These are phyloP conservation scores for Coreoperca whiteheadi DNA, from an alignment of 2,113 vertebrate genomes.

Conservation along the genomic window DNA sequence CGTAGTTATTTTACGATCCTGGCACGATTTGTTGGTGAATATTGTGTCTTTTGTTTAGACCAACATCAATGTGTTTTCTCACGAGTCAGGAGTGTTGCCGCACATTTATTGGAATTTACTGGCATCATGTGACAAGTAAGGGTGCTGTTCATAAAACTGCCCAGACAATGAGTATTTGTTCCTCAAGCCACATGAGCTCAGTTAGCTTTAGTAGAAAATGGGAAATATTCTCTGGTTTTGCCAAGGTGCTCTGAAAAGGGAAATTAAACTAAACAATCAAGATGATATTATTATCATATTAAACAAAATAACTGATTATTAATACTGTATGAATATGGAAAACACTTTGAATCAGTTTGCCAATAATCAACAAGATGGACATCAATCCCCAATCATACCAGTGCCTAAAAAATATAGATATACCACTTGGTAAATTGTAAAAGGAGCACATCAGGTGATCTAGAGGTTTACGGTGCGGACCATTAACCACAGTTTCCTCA, in stretches of 20 bases:
- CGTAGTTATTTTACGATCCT: background rate
- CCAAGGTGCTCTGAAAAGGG: background rate
- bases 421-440: background rate
- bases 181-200: background rate
- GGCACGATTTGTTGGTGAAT: background rate
- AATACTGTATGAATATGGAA: too few species aligned
- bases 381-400: background rate
- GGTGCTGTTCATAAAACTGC: background rate
- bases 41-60: background rate
- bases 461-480: background rate
- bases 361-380: background rate
- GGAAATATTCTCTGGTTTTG: background rate
- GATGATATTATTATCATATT: background rate
- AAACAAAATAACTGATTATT: background rate
- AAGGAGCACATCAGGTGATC: background rate
- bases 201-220: background rate
- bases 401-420: background rate
- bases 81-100: background rate
- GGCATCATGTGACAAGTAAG: constrained; percentile 7
- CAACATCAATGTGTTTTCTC: background rate
- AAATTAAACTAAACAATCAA: background rate
- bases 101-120: background rate
- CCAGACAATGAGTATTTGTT: constrained; percentile 35
- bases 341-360: background rate
- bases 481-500: too few species aligned